Evolutionary conservation across 1,140 invertebrate genomes (phyloP).

Genomic region (Pseudomyrmex gracilis): DNA sequence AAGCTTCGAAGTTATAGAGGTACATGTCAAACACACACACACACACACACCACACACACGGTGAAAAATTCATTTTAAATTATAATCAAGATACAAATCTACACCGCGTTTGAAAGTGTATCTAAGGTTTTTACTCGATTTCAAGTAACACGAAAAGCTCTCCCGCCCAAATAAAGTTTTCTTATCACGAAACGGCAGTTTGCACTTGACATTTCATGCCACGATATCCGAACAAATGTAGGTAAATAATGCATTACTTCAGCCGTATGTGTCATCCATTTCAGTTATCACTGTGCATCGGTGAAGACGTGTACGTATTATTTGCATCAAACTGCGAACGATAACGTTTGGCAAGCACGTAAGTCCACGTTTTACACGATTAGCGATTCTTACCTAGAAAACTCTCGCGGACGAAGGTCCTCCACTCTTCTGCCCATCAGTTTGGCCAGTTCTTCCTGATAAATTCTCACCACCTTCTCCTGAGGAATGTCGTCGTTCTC

Average conservation of each 20-base stretch:
- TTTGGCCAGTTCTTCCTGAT: constrained; percentile 97
- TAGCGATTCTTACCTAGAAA: constrained; percentile 79
- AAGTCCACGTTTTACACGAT: neutral
- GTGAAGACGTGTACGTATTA: neutral
- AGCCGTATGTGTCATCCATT: neutral
- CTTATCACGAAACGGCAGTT: constrained; percentile 14
- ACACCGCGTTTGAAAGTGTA: neutral
- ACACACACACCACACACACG: too few relatives aligned
- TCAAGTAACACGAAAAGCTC: constrained; percentile 14
- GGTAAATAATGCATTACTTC: constrained; percentile 30
- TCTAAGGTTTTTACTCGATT: constrained; percentile 5
- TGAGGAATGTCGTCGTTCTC: constrained; percentile 98
- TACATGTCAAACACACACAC: too few relatives aligned
- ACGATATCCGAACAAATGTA: neutral
- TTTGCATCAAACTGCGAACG: neutral
- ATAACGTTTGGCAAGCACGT: neutral
- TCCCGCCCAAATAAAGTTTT: constrained; percentile 7
- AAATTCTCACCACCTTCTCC: constrained; percentile 98
- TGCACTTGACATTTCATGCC: constrained; percentile 33
- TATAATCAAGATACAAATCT: constrained; percentile 4
- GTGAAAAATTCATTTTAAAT: constrained; percentile 1
- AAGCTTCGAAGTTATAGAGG: too few relatives aligned
- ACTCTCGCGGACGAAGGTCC: constrained; percentile 89
- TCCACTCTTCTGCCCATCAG: constrained; percentile 93
- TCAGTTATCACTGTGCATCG: constrained; percentile 16